Evolutionary conservation across 2,888 invertebrate species (phyloP).

Genomic region (Drosophila kanekoi): DNA sequence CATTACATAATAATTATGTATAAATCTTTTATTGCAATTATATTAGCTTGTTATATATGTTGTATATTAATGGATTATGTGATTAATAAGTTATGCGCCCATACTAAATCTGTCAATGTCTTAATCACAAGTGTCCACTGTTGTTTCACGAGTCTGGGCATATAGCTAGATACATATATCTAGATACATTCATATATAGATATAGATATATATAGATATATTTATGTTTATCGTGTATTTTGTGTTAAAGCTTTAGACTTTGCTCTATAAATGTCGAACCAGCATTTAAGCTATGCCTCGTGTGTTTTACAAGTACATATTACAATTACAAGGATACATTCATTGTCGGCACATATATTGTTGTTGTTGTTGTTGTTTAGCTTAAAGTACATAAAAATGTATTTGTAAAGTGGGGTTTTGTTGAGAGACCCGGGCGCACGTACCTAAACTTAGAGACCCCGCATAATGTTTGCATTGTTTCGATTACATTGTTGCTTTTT

Average conservation of each 20-base stretch:
- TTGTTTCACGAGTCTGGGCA: constrained; percentile 7
- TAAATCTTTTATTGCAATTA: constrained; percentile 33
- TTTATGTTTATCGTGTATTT: constrained; percentile 13
- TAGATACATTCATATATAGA: no score
- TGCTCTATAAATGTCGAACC: constrained; percentile 47
- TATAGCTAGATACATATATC: constrained; percentile 2
- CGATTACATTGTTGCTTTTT: constrained; percentile 51
- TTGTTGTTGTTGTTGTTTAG: constrained; percentile 6
- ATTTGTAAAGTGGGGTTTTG: constrained; percentile 7
- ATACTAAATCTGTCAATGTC: constrained; percentile 13
- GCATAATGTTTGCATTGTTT: constrained; percentile 56
- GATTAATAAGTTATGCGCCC: constrained; percentile 29
- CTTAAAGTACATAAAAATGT: constrained; percentile 39
- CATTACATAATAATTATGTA: constrained; percentile 22
- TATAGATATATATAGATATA: constrained; percentile 8
- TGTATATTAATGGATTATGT: constrained; percentile 8
- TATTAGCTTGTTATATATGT: constrained; percentile 23
- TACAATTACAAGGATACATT: constrained; percentile 54
- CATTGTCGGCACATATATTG: constrained; percentile 44
- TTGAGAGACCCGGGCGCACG: constrained; percentile 23
- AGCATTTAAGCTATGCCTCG: constrained; percentile 11
- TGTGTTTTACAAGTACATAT: constrained; percentile 40
- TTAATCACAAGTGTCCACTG: constrained; percentile 41
- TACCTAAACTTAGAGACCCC: constrained; percentile 53
- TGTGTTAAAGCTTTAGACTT: constrained; percentile 64